Evolutionary conservation across 2,888 invertebrate species (phyloP).

Genomic region (Orchesella flavescens): DNA sequence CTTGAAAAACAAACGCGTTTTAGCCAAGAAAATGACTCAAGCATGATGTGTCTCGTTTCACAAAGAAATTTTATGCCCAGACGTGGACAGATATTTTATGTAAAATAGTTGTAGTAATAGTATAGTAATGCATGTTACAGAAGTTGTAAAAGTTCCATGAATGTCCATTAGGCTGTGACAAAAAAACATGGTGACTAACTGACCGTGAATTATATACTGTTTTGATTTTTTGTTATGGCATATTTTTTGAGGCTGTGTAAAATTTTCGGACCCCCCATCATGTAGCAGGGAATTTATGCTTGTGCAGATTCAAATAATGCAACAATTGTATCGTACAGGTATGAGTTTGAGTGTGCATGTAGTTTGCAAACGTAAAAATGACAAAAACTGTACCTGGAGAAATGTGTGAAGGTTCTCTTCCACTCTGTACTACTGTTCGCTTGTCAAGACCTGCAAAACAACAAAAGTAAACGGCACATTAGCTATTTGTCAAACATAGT

Average conservation of each 20-base stretch:
- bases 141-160: background rate
- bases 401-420: background rate
- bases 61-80: background rate
- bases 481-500: background rate
- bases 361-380: background rate
- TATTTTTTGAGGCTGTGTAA: background rate
- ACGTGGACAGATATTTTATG: background rate
- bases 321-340: background rate
- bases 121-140: too few relatives aligned
- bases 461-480: slow-evolving; percentile 7
- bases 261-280: background rate
- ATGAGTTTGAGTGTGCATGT: background rate
- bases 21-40: background rate
- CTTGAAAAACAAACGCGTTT: too few relatives aligned
- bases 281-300: too few relatives aligned
- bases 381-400: slow-evolving; percentile 1
- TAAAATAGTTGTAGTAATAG: background rate
- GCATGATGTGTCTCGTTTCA: background rate
- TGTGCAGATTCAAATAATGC: background rate
- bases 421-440: background rate
- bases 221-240: background rate
- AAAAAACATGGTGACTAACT: background rate
- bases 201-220: slow-evolving; percentile 13
- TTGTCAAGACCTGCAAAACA: slow-evolving; percentile 37
- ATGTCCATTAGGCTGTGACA: slow-evolving; percentile 5